Evolutionary conservation across 2,797 vertebrate genomes (phyloP).

Genomic region (Enteromius afrohamiltoni): DNA sequence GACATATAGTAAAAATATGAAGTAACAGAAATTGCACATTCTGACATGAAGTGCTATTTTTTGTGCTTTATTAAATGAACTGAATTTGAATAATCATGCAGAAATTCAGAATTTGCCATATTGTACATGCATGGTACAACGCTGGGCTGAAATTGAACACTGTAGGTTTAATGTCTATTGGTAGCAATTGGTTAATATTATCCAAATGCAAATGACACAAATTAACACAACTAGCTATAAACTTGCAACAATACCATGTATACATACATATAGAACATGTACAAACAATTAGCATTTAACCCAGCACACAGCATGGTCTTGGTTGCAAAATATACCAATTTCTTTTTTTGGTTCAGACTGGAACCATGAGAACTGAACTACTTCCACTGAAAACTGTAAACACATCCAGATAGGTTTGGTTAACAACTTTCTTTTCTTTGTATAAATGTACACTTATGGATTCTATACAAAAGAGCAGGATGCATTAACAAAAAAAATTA

Average conservation of each 20-base stretch:
- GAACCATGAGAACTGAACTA: neutral
- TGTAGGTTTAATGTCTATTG: neutral
- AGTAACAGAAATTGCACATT: constrained; percentile 3
- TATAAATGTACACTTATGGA: neutral
- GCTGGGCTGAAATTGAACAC: neutral
- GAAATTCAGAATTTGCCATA: neutral
- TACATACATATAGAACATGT: neutral
- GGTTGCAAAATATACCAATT: neutral
- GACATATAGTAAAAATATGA: constrained; percentile 5
- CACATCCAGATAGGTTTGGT: neutral
- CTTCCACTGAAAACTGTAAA: neutral
- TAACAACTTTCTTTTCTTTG: neutral
- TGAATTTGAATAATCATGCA: neutral
- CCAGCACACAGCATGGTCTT: neutral
- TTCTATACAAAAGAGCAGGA: neutral
- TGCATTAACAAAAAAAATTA: neutral
- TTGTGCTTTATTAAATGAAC: too few species aligned
- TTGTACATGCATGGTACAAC: neutral
- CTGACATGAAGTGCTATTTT: too few species aligned
- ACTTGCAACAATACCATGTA: neutral
- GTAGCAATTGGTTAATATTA: neutral
- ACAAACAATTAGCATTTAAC: neutral
- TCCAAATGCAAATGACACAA: neutral
- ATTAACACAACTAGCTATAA: neutral
- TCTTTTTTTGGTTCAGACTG: neutral